phyloP scores from a whole-genome alignment of 2,888 invertebrate species.

The Nezara viridula region DNA sequence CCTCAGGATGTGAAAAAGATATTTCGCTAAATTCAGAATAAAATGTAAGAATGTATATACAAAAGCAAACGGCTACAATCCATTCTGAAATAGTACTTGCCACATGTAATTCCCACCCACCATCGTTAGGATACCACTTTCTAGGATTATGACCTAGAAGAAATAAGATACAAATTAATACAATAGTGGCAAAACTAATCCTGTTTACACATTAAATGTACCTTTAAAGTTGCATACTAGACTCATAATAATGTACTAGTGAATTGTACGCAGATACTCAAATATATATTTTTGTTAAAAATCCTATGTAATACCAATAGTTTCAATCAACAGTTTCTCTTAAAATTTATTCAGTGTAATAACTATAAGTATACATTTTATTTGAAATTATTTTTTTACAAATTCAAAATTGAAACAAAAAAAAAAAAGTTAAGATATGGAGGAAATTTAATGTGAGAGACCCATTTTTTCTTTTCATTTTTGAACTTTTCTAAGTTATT shows the following conservation, averaged over 20 bases:
- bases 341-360: no score
- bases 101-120: slow-evolving; percentile 78
- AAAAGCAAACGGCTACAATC: slow-evolving; percentile 76
- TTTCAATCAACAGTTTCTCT: no score
- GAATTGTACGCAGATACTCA: not conserved
- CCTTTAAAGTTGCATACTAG: not conserved
- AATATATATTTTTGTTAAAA: no score
- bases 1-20: slow-evolving; percentile 72
- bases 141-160: slow-evolving; percentile 69
- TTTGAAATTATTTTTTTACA: no score
- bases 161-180: not conserved
- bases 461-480: no score
- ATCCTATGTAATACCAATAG: no score
- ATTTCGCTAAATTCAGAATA: slow-evolving; percentile 77
- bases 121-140: slow-evolving; percentile 73
- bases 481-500: no score
- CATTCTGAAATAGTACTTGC: slow-evolving; percentile 78
- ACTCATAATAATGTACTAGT: not conserved
- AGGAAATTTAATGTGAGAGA: no score
- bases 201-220: not conserved
- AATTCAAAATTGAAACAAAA: no score
- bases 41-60: slow-evolving; percentile 76
- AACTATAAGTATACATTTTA: no score
- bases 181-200: not conserved
- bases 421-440: no score